Evolutionary conservation across 2,797 vertebrate species (phyloP).

Genomic region (Silurus aristotelis): DNA sequence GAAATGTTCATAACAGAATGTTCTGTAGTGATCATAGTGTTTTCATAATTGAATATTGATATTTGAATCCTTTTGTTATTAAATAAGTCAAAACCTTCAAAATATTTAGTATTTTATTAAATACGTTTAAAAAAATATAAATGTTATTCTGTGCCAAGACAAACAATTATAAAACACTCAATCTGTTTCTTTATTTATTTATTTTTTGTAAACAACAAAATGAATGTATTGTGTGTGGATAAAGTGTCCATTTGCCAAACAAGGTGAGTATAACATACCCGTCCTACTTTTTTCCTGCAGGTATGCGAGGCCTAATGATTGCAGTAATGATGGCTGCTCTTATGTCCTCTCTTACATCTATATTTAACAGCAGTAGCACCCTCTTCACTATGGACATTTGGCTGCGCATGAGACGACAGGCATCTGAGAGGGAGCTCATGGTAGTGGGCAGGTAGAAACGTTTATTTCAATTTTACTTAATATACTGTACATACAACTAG

Average conservation of each 20-base stretch:
- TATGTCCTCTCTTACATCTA: conserved; percentile 95
- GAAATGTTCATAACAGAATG: neutral
- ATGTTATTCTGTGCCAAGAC: neutral
- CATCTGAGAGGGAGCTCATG: conserved; percentile 89
- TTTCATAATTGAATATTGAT: neutral
- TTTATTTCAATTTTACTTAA: neutral
- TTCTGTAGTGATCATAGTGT: neutral
- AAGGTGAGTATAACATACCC: neutral
- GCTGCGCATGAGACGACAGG: conserved; percentile 73
- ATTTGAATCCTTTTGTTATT: neutral
- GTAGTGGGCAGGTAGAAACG: conserved; percentile 71
- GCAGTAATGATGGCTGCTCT: conserved; percentile 92
- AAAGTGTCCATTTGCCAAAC: neutral
- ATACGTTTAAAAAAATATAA: neutral
- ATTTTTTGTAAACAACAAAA: neutral
- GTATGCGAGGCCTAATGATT: conserved; percentile 93
- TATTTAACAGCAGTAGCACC: conserved; percentile 95
- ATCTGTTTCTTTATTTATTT: neutral
- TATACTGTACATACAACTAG: neutral
- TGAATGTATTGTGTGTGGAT: neutral
- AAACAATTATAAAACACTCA: neutral
- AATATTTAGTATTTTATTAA: neutral
- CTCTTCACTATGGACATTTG: conserved; percentile 92
- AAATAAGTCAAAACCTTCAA: neutral
- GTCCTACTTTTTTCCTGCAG: conserved; percentile 63